These are phyloP conservation scores for Micropterix aruncella DNA, from an alignment of 2,888 invertebrate species.

Conservation along the genomic window DNA sequence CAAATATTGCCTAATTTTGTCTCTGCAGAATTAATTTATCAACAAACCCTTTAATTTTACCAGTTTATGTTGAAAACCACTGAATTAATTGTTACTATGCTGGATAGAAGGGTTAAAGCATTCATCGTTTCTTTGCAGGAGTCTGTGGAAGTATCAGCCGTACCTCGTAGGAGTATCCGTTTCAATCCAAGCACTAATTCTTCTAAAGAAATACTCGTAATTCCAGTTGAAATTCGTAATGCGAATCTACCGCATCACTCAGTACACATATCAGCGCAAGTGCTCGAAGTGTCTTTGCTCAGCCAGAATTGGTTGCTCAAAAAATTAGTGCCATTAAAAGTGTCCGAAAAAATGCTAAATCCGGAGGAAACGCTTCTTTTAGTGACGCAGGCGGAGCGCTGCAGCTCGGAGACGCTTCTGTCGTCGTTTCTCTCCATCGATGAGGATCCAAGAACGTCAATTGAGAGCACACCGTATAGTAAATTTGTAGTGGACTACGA, in stretches of 20 bases:
- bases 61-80: too few species aligned
- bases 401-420: slow-evolving; percentile 18
- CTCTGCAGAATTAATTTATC: slow-evolving; percentile 1
- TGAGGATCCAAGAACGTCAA: slow-evolving; percentile 9
- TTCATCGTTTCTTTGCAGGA: slow-evolving; percentile 22
- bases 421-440: slow-evolving; percentile 11
- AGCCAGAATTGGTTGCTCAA: slow-evolving; percentile 47
- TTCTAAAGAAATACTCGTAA: slow-evolving; percentile 41
- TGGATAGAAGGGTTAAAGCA: too few species aligned
- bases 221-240: slow-evolving; percentile 57
- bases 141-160: slow-evolving; percentile 39
- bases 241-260: slow-evolving; percentile 48
- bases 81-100: too few species aligned
- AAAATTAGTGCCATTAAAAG: slow-evolving; percentile 21
- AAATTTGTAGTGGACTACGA: slow-evolving; percentile 24
- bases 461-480: slow-evolving; percentile 21
- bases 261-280: slow-evolving; percentile 36
- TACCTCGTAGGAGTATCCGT: slow-evolving; percentile 35
- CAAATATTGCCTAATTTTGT: too few species aligned
- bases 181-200: slow-evolving; percentile 19
- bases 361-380: slow-evolving; percentile 29
- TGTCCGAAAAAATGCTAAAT: slow-evolving; percentile 19
- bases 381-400: slow-evolving; percentile 24
- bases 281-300: slow-evolving; percentile 43
- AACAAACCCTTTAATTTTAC: background rate